phyloP scores from a whole-genome alignment of 2,113 vertebrate genomes.

The Haliaeetus leucogaster region DNA sequence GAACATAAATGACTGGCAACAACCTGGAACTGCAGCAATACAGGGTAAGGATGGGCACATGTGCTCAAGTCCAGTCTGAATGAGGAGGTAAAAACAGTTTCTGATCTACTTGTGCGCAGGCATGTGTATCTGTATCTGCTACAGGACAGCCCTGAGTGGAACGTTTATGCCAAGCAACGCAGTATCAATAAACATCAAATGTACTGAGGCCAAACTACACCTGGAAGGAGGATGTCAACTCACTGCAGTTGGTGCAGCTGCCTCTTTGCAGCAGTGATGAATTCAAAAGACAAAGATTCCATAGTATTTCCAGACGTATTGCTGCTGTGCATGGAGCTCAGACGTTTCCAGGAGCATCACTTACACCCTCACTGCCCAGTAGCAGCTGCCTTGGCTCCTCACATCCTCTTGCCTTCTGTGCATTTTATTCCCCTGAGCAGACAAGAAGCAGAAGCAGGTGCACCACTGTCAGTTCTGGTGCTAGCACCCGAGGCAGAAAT shows the following conservation, averaged over 20 bases:
- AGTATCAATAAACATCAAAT: background rate
- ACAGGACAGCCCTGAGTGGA: background rate
- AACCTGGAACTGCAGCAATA: background rate
- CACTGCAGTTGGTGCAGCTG: background rate
- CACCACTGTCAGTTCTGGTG: background rate
- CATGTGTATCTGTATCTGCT: background rate
- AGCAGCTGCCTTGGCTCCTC: background rate
- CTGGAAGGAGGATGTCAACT: background rate
- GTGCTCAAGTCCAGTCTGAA: background rate
- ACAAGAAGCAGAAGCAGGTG: constrained; percentile 37
- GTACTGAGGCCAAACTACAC: background rate
- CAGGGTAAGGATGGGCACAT: rapidly evolving
- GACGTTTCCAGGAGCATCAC: background rate
- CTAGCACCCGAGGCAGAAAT: background rate
- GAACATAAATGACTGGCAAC: background rate
- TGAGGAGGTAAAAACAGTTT: background rate
- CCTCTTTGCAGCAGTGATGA: background rate
- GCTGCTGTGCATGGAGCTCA: background rate
- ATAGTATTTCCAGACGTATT: background rate
- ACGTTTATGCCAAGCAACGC: background rate
- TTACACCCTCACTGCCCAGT: background rate
- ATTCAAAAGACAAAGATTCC: background rate
- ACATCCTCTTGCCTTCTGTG: background rate
- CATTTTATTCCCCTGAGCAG: background rate
- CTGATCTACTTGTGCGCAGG: background rate